A percentile compares a stretch with the other conserved stretches of the same genome.
Evolutionary conservation across 2,888 invertebrate genomes (phyloP).

Genomic region (Chrysolina haemoptera): DNA sequence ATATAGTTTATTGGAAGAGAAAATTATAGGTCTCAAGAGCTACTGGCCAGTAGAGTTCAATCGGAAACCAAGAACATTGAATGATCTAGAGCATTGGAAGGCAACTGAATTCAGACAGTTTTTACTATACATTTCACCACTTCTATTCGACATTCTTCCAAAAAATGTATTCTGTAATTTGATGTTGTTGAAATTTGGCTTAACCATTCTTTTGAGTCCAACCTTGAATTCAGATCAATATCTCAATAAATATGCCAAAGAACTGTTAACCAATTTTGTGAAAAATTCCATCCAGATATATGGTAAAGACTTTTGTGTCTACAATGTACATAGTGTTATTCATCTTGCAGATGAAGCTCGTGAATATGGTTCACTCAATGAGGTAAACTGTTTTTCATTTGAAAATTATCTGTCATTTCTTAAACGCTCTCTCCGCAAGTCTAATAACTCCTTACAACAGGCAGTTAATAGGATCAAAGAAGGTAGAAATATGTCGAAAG

Average conservation of each 20-base stretch:
- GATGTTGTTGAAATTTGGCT: slow-evolving; percentile 13
- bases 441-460: slow-evolving; percentile 33
- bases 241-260: slow-evolving; percentile 24
- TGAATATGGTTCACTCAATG: slow-evolving; percentile 27
- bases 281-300: slow-evolving; percentile 25
- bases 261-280: slow-evolving; percentile 1
- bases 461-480: slow-evolving; percentile 32
- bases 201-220: slow-evolving; percentile 22
- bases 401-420: slow-evolving; percentile 29
- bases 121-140: slow-evolving; percentile 21
- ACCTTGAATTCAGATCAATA: slow-evolving; percentile 13
- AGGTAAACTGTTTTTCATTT: slow-evolving; percentile 31
- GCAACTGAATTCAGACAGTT: slow-evolving; percentile 23
- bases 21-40: neutral
- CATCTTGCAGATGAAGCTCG: slow-evolving; percentile 27
- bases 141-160: slow-evolving; percentile 11
- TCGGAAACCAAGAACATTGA: slow-evolving; percentile 16
- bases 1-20: slow-evolving; percentile 24
- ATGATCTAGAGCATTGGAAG: slow-evolving; percentile 22
- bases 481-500: slow-evolving; percentile 25
- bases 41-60: slow-evolving; percentile 23
- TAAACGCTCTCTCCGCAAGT: slow-evolving; percentile 20
- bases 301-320: slow-evolving; percentile 34
- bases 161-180: slow-evolving; percentile 20
- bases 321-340: slow-evolving; percentile 29